Evolutionary conservation across 2,797 vertebrate species (phyloP).

Genomic region (Syngnathus acus): DNA sequence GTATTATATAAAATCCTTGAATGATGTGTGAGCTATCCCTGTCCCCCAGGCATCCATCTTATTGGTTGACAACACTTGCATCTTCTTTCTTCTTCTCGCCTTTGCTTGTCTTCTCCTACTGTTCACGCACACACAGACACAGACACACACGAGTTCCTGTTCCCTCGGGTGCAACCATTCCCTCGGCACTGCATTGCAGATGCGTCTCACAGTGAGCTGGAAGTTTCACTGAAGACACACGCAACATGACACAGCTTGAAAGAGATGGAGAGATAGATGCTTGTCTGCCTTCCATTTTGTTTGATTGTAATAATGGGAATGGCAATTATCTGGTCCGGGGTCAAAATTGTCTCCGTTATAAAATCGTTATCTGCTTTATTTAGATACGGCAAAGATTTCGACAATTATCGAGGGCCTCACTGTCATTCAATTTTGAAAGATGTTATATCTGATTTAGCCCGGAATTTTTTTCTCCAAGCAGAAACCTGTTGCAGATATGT

Average conservation of each 20-base stretch:
- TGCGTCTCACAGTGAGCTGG: slow-evolving; percentile 49
- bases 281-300: neutral
- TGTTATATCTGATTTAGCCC: neutral
- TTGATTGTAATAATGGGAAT: neutral
- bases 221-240: slow-evolving; percentile 46
- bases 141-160: slow-evolving; percentile 8
- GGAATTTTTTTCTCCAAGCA: neutral
- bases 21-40: slow-evolving; percentile 33
- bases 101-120: slow-evolving; percentile 12
- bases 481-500: slow-evolving; percentile 3
- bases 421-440: neutral
- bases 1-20: neutral
- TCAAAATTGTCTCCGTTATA: neutral
- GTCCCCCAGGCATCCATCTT: slow-evolving; percentile 40
- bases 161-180: slow-evolving; percentile 30
- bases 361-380: neutral
- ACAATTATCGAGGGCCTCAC: neutral
- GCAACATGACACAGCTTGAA: slow-evolving; percentile 30
- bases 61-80: slow-evolving; percentile 38
- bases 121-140: slow-evolving; percentile 17
- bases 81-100: slow-evolving; percentile 7
- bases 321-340: no score
- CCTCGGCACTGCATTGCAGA: slow-evolving; percentile 72
- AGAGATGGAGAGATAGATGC: slow-evolving; percentile 8
- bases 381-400: no score